Evolutionary conservation across 2,888 invertebrate species (phyloP).

Genomic region (Cephus runcator): DNA sequence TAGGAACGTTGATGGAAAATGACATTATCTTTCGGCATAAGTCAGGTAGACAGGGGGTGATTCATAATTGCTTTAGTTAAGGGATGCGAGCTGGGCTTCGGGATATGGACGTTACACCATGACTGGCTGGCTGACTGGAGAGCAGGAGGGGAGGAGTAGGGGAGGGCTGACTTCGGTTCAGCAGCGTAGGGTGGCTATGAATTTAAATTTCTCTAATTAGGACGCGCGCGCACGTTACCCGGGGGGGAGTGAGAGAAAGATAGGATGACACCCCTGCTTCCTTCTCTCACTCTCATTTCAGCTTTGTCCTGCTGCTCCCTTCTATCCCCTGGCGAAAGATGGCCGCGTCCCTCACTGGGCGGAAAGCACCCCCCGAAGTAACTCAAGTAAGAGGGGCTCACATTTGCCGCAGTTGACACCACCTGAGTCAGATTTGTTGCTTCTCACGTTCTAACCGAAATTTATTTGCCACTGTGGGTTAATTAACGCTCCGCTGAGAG

Average conservation of each 20-base stretch:
- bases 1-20: slow-evolving; percentile 41
- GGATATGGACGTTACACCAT: neutral
- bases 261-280: slow-evolving; percentile 22
- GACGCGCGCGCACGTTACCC: slow-evolving; percentile 45
- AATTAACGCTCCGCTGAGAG: slow-evolving; percentile 49
- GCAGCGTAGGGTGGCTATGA: slow-evolving; percentile 59
- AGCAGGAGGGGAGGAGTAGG: slow-evolving; percentile 20
- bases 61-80: slow-evolving; percentile 58
- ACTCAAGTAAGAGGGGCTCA: slow-evolving; percentile 54
- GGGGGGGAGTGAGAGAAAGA: slow-evolving; percentile 12
- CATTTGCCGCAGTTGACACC: slow-evolving; percentile 58
- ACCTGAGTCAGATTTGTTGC: slow-evolving; percentile 65
- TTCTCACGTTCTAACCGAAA: slow-evolving; percentile 65
- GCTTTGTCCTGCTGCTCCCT: neutral
- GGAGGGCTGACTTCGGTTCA: slow-evolving; percentile 36
- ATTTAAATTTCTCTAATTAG: slow-evolving; percentile 65
- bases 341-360: neutral
- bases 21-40: slow-evolving; percentile 51
- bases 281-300: slow-evolving; percentile 20
- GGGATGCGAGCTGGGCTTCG: slow-evolving; percentile 33
- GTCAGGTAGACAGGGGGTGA: slow-evolving; percentile 31
- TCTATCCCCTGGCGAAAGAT: slow-evolving; percentile 34
- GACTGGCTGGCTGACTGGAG: neutral
- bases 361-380: slow-evolving; percentile 39
- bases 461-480: slow-evolving; percentile 62